Evolutionary conservation across 2,113 vertebrate species (phyloP).

Genomic region (Cynopterus brachyotis): DNA sequence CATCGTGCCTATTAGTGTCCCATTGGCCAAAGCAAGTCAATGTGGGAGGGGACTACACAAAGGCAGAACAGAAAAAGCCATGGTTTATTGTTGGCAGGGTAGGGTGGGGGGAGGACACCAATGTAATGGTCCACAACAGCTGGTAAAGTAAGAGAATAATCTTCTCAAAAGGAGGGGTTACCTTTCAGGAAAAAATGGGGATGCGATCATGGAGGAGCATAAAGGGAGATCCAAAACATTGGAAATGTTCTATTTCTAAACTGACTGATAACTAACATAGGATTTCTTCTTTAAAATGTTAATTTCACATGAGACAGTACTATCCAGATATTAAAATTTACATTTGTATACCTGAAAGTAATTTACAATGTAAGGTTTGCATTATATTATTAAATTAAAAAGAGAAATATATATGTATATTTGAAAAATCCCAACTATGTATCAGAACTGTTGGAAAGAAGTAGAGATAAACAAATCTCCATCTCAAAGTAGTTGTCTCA

Average conservation of each 20-base stretch:
- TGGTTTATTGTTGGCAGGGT: background rate
- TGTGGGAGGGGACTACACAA: background rate
- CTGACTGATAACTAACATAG: background rate
- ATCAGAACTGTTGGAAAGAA: background rate
- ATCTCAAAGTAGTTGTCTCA: background rate
- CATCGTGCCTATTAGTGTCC: background rate
- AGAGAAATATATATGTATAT: background rate
- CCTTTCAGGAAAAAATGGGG: background rate
- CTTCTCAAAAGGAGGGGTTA: background rate
- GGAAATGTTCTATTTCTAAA: background rate
- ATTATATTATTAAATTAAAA: background rate
- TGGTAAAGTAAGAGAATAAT: background rate
- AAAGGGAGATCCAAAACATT: background rate
- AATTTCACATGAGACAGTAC: background rate
- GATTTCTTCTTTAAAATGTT: constrained; percentile 25
- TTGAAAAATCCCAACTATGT: background rate
- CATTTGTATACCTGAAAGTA: background rate
- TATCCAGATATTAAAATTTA: background rate
- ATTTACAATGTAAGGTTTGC: background rate
- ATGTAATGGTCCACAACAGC: background rate
- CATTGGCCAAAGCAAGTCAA: background rate
- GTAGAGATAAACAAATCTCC: background rate
- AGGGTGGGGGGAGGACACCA: background rate
- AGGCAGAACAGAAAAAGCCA: background rate
- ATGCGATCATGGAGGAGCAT: background rate